phyloP scores from a whole-genome alignment of 2,113 vertebrate species.

The Brachypteracias leptosomus region DNA sequence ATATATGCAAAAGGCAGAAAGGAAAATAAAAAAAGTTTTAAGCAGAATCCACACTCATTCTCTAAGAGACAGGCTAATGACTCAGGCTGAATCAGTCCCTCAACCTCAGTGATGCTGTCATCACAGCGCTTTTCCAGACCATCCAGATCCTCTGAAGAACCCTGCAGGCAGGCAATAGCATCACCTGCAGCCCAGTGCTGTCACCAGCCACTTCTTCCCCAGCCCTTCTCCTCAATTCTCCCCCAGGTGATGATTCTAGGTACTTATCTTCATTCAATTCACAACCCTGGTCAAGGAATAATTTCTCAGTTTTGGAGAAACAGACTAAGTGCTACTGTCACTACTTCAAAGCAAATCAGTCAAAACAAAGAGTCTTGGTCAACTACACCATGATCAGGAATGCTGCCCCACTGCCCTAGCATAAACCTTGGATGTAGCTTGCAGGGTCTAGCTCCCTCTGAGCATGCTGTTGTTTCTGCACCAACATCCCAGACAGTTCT shows the following conservation, averaged over 20 bases:
- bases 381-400: neutral
- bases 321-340: neutral
- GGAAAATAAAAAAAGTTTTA: neutral
- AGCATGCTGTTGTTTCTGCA: neutral
- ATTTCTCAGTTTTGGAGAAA: neutral
- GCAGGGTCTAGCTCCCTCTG: neutral
- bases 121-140: neutral
- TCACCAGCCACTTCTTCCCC: neutral
- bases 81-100: neutral
- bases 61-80: neutral
- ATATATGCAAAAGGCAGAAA: neutral
- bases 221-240: neutral
- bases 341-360: neutral
- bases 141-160: neutral
- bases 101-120: neutral
- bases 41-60: neutral
- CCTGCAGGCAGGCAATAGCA: neutral
- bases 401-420: neutral
- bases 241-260: neutral
- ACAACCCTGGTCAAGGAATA: neutral
- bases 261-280: neutral
- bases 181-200: neutral
- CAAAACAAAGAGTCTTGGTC: neutral
- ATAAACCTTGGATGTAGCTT: neutral
- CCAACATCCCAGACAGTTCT: neutral